Conservation (phyloP, 2,113 vertebrate species). For the Xiphophorus maculatus region DNA sequence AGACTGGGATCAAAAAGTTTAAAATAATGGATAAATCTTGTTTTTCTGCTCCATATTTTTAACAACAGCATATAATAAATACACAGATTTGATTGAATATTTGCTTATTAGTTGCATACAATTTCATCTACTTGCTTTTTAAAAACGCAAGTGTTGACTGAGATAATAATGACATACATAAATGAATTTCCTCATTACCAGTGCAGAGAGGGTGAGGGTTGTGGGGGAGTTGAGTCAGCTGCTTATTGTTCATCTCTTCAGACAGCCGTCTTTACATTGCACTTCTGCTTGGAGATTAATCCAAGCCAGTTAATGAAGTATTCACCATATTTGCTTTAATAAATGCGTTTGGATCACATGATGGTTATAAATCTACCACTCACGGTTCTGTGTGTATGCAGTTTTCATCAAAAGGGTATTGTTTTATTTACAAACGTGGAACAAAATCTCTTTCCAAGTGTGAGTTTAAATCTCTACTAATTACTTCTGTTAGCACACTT, state of each 20-base stretch:
- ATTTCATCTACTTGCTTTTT: neutral
- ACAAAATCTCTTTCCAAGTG: conserved; percentile 17
- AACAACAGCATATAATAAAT: neutral
- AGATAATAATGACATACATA: conserved; percentile 21
- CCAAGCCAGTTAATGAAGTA: conserved; percentile 7
- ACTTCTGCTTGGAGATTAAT: conserved; percentile 2
- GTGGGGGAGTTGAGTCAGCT: conserved; percentile 46
- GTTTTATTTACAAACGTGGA: neutral
- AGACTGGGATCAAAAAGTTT: neutral
- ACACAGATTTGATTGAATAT: neutral
- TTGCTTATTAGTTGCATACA: neutral
- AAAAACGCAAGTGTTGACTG: neutral
- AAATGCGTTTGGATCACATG: neutral
- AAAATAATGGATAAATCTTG: neutral
- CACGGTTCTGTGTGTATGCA: conserved; percentile 4
- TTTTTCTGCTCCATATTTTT: neutral
- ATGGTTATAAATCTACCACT: conserved; percentile 9
- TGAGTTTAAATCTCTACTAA: neutral
- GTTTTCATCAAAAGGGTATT: neutral
- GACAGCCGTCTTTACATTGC: conserved; percentile 7
- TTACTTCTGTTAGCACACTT: neutral
- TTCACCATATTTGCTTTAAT: conserved; percentile 12
- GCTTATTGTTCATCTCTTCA: conserved; percentile 9
- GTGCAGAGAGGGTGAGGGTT: conserved; percentile 11
- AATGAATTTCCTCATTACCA: conserved; percentile 45